Percentiles rank a stretch among this genome's conserved stretches.
phyloP scores from a whole-genome alignment of 2,888 invertebrate genomes.

The Dasypolia templi region DNA sequence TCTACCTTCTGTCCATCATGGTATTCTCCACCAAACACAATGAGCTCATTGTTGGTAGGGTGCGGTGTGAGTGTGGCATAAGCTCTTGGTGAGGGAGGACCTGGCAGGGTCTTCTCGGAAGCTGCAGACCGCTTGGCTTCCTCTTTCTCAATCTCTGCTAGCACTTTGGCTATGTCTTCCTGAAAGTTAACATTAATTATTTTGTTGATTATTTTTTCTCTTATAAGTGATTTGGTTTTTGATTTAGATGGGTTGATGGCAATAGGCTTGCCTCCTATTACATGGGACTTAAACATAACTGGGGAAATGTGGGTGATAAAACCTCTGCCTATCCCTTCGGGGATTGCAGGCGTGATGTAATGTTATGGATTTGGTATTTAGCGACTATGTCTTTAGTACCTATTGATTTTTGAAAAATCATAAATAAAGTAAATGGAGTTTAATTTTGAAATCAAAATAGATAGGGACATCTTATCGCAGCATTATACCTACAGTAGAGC shows the following conservation, averaged over 20 bases:
- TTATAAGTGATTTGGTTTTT: not conserved
- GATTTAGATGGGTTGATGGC: not conserved
- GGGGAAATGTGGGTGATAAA: not conserved
- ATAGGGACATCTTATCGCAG: not conserved
- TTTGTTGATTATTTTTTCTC: not conserved
- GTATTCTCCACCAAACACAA: slow-evolving; percentile 98
- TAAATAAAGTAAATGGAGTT: not conserved
- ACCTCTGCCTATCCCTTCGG: not conserved
- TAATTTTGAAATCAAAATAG: not conserved
- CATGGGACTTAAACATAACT: not conserved
- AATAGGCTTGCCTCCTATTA: not conserved
- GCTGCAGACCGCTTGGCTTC: slow-evolving; percentile 93
- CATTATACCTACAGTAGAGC: not conserved
- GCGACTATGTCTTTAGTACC: no score
- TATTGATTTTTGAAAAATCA: no score
- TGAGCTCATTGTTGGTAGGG: slow-evolving; percentile 95
- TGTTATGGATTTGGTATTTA: not conserved
- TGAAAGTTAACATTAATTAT: slow-evolving; percentile 73
- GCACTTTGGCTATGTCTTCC: slow-evolving; percentile 95
- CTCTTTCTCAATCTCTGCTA: slow-evolving; percentile 94
- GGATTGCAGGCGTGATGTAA: not conserved
- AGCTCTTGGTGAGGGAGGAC: slow-evolving; percentile 93
- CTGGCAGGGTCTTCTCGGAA: slow-evolving; percentile 90
- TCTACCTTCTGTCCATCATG: slow-evolving; percentile 95
- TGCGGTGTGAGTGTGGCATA: slow-evolving; percentile 95